Evolutionary conservation across 92 coral and sea anemone genomes (phyloP).

Genomic region (Bergia puertoricense): DNA sequence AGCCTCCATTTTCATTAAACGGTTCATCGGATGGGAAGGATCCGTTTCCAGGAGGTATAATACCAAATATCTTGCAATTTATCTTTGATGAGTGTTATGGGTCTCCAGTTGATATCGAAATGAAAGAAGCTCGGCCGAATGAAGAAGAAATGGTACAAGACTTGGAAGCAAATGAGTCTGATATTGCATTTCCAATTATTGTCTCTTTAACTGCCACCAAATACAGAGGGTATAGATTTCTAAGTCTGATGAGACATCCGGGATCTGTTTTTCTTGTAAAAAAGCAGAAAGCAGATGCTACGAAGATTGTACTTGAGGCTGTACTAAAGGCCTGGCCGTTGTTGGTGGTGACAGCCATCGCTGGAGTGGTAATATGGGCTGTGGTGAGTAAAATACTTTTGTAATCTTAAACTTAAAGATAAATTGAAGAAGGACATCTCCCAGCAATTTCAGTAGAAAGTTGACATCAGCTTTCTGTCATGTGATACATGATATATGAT

Average conservation of each 20-base stretch:
- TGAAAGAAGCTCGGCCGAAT: neutral
- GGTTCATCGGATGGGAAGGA: neutral
- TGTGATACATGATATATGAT: too few species aligned
- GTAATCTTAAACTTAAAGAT: neutral
- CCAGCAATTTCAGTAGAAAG: neutral
- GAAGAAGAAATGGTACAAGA: neutral
- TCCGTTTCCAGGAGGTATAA: neutral
- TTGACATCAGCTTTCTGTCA: too few species aligned
- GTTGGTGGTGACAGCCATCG: neutral
- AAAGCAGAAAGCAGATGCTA: neutral
- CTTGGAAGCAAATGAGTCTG: neutral
- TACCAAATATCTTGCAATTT: neutral
- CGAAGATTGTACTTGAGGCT: neutral
- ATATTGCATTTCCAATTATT: neutral
- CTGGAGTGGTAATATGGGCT: neutral
- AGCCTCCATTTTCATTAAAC: neutral
- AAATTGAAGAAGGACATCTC: neutral
- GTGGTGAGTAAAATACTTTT: neutral
- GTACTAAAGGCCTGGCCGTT: constrained; percentile 2
- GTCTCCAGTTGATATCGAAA: neutral
- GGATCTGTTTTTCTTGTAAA: neutral
- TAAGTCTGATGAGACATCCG: neutral
- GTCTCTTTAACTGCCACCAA: neutral
- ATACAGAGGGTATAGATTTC: neutral
- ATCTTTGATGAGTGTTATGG: neutral